phyloP scores from a whole-genome alignment of 2,888 invertebrate species.

The Branchellion lobata region DNA sequence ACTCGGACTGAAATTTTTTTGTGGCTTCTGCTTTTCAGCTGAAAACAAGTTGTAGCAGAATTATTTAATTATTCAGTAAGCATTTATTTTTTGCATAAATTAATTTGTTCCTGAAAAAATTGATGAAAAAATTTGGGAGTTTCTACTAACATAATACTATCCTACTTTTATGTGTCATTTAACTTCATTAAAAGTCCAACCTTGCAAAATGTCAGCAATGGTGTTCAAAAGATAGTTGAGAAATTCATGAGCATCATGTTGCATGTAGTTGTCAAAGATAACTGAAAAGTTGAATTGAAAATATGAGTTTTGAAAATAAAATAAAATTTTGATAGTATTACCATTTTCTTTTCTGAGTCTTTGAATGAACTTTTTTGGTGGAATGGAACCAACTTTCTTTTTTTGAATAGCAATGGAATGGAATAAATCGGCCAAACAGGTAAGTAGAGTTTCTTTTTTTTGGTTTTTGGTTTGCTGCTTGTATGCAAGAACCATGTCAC shows the following conservation, averaged over 20 bases:
- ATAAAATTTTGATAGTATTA: slow-evolving; percentile 56
- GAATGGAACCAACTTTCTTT: slow-evolving; percentile 96
- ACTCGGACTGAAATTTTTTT: slow-evolving; percentile 4
- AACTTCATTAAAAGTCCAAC: too few species aligned
- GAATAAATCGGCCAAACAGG: slow-evolving; percentile 96
- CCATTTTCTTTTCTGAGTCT: slow-evolving; percentile 96
- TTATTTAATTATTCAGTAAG: not conserved
- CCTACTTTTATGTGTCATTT: too few species aligned
- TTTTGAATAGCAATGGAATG: slow-evolving; percentile 99
- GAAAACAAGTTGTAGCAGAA: slow-evolving; percentile 17
- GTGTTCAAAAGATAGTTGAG: slow-evolving; percentile 93
- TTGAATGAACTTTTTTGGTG: slow-evolving; percentile 98
- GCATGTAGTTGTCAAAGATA: slow-evolving; percentile 99
- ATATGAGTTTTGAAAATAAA: not conserved
- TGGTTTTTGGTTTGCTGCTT: slow-evolving; percentile 68
- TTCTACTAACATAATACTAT: too few species aligned
- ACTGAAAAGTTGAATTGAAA: slow-evolving; percentile 67
- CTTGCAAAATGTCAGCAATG: slow-evolving; percentile 69
- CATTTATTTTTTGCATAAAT: not conserved
- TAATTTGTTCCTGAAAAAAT: not conserved
- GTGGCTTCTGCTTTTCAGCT: slow-evolving; percentile 57
- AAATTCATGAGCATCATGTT: slow-evolving; percentile 99
- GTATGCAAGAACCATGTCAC: slow-evolving; percentile 96
- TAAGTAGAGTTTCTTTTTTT: slow-evolving; percentile 88
- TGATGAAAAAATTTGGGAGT: too few species aligned